Evolutionary conservation across 2,797 vertebrate genomes (phyloP).

Genomic region (Gallirallus australis): DNA sequence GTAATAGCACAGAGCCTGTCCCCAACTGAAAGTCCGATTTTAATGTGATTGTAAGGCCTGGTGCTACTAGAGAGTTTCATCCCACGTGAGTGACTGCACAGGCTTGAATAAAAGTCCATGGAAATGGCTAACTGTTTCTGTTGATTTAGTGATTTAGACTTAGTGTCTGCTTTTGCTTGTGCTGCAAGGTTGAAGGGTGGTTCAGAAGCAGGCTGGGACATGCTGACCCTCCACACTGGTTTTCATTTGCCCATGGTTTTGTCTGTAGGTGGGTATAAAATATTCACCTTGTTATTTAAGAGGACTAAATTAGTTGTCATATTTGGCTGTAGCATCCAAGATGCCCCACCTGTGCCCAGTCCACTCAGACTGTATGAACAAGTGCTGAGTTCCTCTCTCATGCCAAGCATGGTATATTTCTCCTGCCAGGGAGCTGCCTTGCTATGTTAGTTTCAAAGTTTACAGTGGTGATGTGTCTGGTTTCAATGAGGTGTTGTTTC

Average conservation of each 20-base stretch:
- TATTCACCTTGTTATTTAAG: neutral
- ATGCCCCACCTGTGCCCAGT: fast-evolving
- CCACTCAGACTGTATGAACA: neutral
- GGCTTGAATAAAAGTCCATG: neutral
- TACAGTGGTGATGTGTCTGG: neutral
- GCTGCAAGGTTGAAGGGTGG: neutral
- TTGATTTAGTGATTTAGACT: neutral
- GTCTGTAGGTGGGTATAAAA: neutral
- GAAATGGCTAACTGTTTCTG: neutral
- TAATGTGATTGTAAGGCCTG: neutral
- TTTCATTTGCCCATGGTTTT: neutral
- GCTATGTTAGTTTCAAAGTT: neutral
- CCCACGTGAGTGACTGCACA: neutral
- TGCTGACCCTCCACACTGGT: neutral
- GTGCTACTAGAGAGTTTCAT: neutral
- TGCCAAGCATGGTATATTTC: neutral
- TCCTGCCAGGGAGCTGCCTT: neutral
- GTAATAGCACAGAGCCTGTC: neutral
- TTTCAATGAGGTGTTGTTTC: neutral
- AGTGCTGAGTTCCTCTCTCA: neutral
- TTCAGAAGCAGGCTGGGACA: neutral
- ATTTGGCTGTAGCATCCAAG: neutral
- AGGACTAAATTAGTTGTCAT: neutral
- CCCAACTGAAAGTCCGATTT: neutral
- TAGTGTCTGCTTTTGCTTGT: neutral